phyloP scores from a whole-genome alignment of 2,113 vertebrate genomes.

The Smithornis capensis region DNA sequence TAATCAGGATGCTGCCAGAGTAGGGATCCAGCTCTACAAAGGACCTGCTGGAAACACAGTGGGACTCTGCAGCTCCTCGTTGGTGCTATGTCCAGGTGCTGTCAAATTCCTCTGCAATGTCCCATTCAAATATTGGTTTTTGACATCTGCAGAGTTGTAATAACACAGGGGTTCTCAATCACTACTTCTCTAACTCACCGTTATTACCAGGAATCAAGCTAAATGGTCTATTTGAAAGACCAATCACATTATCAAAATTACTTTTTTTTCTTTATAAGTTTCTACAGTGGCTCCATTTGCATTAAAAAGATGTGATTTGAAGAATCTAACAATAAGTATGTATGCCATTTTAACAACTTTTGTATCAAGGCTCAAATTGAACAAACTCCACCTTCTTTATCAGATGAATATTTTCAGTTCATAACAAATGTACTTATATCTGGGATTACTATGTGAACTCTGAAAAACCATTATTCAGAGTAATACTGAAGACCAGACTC shows the following conservation, averaged over 20 bases:
- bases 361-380: not conserved
- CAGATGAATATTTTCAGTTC: not conserved
- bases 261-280: not conserved
- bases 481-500: not conserved
- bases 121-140: not conserved
- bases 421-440: not conserved
- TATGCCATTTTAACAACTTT: not conserved
- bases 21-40: not conserved
- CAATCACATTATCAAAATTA: not conserved
- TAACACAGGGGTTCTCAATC: not conserved
- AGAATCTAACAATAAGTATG: not conserved
- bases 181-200: not conserved
- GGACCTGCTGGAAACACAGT: not conserved
- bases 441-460: not conserved
- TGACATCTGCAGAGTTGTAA: not conserved
- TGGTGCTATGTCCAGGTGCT: not conserved
- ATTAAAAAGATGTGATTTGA: not conserved
- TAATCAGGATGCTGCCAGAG: not conserved
- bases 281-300: not conserved
- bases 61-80: not conserved
- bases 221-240: not conserved
- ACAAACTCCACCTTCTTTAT: not conserved
- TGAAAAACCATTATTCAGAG: not conserved
- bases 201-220: not conserved
- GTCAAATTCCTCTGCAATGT: rapidly evolving